Evolutionary conservation across 2,888 invertebrate species (phyloP), one percentile per base, ranked within the genome.

Genomic region (Stramonita haemastoma): DNA sequence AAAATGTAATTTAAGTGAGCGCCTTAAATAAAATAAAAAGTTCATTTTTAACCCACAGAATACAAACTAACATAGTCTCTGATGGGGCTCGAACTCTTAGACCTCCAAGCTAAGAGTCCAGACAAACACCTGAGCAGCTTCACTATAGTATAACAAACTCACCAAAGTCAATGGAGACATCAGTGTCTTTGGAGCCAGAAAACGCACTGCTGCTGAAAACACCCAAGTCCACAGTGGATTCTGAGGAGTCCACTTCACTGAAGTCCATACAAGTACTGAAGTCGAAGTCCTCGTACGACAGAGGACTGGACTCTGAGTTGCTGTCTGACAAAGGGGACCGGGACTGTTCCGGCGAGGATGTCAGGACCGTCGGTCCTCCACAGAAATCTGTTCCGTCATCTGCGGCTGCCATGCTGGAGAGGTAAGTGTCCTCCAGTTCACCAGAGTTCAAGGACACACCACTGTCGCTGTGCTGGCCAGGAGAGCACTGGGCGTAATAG

Each of bases 401-500:
- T n/a, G 89, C 89, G 73, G 89, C 87, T 32, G 90, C 88, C 70
- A 60, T 66, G 57, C 36, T 88, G n/a, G 93, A 93, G 15, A 93
- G 94, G 70, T 92, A 92, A 22, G 56, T 34, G 57, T 85, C 85
- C 29, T 85, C 85, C 29, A 57, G 85, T 29, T 90, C 92, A 36
- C 91, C 92, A 29, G 94, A 94, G 86, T 93, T 93, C 89, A 93
- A 66, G 0, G 94, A 95, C 36, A 94, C 92, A 15, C 94, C 95
- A 89, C 95, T 95, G 91, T 95, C 95, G 91, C 95, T 95, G 90
- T 93, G 92, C 6, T 93, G 89, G 36, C 91, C 90, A 11, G 95
- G 95, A 4, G 95, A 95, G 86, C 91, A 92, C 34, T 93, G 93
- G 13, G 93, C 92, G 57, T 92, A 93, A 92, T 94, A 94, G 90